phyloP scores from a whole-genome alignment of 2,888 invertebrate species.

The Lithophane ornitopus region DNA sequence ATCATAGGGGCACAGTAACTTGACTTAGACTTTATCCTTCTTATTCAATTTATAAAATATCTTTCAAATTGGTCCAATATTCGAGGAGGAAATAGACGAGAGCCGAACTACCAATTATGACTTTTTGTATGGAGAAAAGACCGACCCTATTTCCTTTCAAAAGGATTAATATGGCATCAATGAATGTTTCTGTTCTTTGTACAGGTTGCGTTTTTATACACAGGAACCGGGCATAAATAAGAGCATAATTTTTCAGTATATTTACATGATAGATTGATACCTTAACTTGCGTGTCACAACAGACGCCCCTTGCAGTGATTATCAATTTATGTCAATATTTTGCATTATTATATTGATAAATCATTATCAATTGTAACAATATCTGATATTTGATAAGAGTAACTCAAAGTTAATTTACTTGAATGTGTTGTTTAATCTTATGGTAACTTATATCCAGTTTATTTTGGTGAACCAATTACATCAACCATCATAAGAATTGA shows the following conservation, averaged over 20 bases:
- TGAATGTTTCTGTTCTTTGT: not conserved
- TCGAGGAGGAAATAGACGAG: no score
- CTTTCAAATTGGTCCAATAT: no score
- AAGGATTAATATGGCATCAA: not conserved
- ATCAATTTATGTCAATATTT: constrained; percentile 14
- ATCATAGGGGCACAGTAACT: no score
- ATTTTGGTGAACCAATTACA: constrained; percentile 27
- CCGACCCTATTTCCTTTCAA: no score
- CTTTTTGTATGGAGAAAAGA: no score
- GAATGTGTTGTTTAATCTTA: constrained; percentile 6
- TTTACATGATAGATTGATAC: constrained; percentile 29
- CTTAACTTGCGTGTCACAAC: not conserved
- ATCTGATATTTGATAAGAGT: not conserved
- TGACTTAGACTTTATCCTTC: no score
- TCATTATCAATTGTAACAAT: constrained; percentile 5
- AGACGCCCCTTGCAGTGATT: constrained; percentile 1
- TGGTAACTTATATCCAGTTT: constrained; percentile 2
- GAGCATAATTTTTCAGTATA: not conserved
- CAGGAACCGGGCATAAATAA: not conserved
- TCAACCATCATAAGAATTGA: not conserved
- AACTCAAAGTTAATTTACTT: constrained; percentile 9
- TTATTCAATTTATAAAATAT: no score
- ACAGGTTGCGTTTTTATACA: not conserved
- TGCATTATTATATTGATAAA: constrained; percentile 5
- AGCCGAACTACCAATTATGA: no score